Conservation (phyloP, 2,113 vertebrate species). For the Pteropus alecto region DNA sequence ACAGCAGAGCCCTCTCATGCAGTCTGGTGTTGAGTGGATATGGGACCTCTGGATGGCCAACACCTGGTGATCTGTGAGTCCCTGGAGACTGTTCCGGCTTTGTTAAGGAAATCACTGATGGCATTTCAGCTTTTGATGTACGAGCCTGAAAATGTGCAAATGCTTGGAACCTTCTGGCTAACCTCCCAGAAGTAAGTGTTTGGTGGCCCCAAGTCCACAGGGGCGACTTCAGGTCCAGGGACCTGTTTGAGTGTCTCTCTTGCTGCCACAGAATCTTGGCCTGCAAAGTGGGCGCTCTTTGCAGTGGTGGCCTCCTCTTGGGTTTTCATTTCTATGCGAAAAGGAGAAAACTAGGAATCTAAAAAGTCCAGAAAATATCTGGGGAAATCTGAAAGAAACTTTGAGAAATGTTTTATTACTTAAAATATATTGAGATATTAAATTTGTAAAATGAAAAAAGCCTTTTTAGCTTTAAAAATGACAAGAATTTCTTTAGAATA, state of each 20-base stretch:
- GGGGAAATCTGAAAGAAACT: not conserved
- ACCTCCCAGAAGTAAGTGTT: not conserved
- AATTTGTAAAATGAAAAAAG: not conserved
- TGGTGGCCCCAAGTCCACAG: not conserved
- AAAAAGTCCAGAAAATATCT: not conserved
- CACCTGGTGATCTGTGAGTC: not conserved
- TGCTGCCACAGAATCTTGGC: not conserved
- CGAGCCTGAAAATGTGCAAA: not conserved
- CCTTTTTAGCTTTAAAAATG: conserved; percentile 13
- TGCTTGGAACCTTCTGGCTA: not conserved
- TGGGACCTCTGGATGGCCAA: not conserved
- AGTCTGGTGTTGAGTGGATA: no score
- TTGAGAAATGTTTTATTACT: not conserved
- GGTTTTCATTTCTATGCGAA: not conserved
- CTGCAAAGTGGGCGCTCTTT: not conserved
- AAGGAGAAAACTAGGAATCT: not conserved
- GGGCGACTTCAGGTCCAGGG: not conserved
- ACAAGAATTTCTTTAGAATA: not conserved
- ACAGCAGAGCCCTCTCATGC: not conserved
- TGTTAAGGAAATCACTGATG: not conserved
- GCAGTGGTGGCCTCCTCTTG: not conserved
- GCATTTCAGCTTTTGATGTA: not conserved
- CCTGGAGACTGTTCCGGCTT: not conserved
- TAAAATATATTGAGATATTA: not conserved
- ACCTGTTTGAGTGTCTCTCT: not conserved